Evolutionary conservation across 2,888 invertebrate species (phyloP).

Genomic region (Malacosoma neustria): DNA sequence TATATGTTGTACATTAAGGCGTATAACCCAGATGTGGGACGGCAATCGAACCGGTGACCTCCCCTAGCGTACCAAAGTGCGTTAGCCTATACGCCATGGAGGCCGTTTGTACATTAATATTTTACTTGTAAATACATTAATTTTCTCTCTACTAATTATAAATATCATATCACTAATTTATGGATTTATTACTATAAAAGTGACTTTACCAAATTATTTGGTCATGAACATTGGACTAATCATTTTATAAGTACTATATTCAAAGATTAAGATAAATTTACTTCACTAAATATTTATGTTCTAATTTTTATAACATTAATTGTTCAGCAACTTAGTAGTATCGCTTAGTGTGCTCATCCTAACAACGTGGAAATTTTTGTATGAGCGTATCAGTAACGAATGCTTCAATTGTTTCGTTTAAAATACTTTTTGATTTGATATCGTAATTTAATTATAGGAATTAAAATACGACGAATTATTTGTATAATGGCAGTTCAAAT

Average conservation of each 20-base stretch:
- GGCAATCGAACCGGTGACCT: too few relatives aligned
- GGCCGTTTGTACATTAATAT: background rate
- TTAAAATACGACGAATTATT: background rate
- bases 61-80: too few relatives aligned
- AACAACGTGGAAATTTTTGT: constrained; percentile 10
- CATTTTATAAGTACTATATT: background rate
- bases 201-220: constrained; percentile 10
- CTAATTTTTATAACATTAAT: constrained; percentile 1
- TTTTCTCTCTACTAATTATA: background rate
- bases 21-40: background rate
- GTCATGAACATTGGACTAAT: constrained; percentile 10
- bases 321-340: background rate
- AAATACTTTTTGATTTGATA: background rate
- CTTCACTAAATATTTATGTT: background rate
- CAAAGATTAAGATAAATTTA: background rate
- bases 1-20: background rate
- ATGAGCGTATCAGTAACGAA: constrained; percentile 13
- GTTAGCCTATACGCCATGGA: too few relatives aligned
- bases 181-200: background rate
- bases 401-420: background rate
- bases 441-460: background rate
- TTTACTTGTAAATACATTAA: background rate
- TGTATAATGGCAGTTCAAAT: background rate
- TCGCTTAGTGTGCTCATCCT: background rate
- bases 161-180: background rate